Percentiles rank a stretch among this genome's conserved stretches.
Conservation (phyloP, 2,888 invertebrate genomes). For the Drosophila mayaguana region DNA sequence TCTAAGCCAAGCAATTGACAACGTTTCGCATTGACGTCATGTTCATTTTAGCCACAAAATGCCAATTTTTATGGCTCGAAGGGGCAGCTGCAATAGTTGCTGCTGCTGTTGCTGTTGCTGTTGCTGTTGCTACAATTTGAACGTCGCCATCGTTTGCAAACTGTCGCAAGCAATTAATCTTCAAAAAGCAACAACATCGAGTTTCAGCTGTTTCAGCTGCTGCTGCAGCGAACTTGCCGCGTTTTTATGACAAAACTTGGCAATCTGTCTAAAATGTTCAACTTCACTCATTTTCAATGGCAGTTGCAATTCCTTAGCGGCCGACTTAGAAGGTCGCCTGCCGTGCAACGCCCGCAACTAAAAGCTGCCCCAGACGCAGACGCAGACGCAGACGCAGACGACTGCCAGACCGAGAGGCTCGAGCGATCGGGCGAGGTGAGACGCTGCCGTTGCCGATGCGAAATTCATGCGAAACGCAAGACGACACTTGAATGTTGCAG, state of each 20-base stretch:
- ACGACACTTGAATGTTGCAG: conserved; percentile 81
- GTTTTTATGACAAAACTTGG: conserved; percentile 79
- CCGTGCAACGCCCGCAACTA: conserved; percentile 63
- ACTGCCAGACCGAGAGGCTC: conserved; percentile 47
- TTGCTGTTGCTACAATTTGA: conserved; percentile 51
- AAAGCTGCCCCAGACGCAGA: conserved; percentile 54
- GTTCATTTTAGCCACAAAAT: conserved; percentile 71
- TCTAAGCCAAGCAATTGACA: conserved; percentile 58
- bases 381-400: conserved; percentile 42
- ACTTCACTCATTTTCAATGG: conserved; percentile 81
- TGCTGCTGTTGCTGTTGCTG: conserved; percentile 10
- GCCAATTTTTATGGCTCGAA: conserved; percentile 67
- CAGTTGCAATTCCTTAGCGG: conserved; percentile 77
- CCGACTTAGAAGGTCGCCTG: conserved; percentile 77
- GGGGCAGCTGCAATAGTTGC: conserved; percentile 54
- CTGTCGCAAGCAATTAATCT: conserved; percentile 83
- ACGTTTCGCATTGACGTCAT: conserved; percentile 67
- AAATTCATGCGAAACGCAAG: conserved; percentile 70
- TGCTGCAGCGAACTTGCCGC: conserved; percentile 49
- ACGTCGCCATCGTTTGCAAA: conserved; percentile 65
- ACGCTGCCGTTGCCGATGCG: conserved; percentile 28
- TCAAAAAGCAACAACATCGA: conserved; percentile 54
- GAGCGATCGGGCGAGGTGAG: conserved; percentile 25
- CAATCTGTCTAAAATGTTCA: conserved; percentile 82
- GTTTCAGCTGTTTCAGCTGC: conserved; percentile 31